Evolutionary conservation across 2,113 vertebrate genomes (phyloP), one percentile per base, ranked within the genome.

Genomic region (Phalacrocorax aristotelis): DNA sequence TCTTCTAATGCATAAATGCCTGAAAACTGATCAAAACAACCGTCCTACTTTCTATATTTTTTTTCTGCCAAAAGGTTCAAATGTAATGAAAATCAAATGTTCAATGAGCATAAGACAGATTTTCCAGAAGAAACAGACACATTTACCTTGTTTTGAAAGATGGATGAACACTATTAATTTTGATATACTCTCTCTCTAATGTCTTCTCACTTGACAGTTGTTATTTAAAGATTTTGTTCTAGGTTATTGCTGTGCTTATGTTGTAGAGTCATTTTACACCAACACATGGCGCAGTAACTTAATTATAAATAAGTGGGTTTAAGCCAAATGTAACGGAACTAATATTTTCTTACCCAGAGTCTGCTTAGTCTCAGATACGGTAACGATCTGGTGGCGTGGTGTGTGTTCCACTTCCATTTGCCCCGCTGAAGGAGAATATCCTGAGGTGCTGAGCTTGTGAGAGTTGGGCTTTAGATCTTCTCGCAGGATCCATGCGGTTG

Each of bases 161-260:
- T 70, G 90, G 85, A 83, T 92, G 87, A 88, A 64, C 9, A 2
- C 66, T 83, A 64, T 92, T 97, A 88, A 70, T 95, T 95, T 93
- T 87, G 58, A 83, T 92, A 69, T 61, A 66, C 93, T 91, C 64
- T 86, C 36, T 92, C 89, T 83, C 25, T 44, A 44, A 44, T 81
- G 81, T 87, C 71, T 82, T 40, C 74, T 81, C 78, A 22, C 74
- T 94, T 83, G 79, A 68, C 79, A 94, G 66, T 78, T 88, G 68
- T 75, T 96, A 90, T 92, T 92, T 94, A 90, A 96, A 74, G 72
- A 62, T 92, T 86, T 81, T 78, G 34, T 92, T 90, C 64, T 83
- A 58, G 36, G 20, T 92, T 96, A 61, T 91, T 87, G 74, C 65
- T 57, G 66, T 74, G 52, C 60, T 91, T 93, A 20, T 0, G 6